Evolutionary conservation across 2,113 vertebrate genomes (phyloP).

Genomic region (Heloderma charlesbogerti): DNA sequence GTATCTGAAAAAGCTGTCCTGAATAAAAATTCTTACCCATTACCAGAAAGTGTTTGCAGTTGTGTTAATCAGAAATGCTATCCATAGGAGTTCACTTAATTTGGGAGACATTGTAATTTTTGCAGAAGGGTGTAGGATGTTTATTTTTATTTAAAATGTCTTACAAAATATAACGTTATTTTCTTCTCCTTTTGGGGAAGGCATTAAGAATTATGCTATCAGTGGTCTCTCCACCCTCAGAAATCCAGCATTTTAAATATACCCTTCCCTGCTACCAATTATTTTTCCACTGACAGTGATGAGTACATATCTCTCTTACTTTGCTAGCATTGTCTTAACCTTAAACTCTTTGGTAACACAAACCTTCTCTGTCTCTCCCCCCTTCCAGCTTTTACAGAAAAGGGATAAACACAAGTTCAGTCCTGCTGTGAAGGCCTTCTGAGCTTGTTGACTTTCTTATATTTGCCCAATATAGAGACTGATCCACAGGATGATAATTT

Average conservation of each 20-base stretch:
- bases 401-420: conserved; percentile 9
- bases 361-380: not conserved
- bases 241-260: not conserved
- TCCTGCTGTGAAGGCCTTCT: not conserved
- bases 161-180: not conserved
- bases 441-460: not conserved
- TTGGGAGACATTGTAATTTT: not conserved
- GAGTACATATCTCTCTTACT: not conserved
- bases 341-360: conserved; percentile 12
- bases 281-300: conserved; percentile 3
- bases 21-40: conserved; percentile 21
- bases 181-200: not conserved
- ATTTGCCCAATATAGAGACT: not conserved
- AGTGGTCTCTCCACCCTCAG: not conserved
- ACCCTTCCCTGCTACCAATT: conserved; percentile 1
- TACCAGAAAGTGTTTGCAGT: conserved; percentile 12
- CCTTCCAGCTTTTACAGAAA: not conserved
- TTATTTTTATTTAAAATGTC: conserved; percentile 22
- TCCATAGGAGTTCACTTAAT: not conserved
- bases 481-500: not conserved
- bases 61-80: conserved; percentile 1
- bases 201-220: not conserved
- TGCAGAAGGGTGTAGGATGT: not conserved
- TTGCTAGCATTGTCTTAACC: not conserved
- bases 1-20: not conserved